Conservation (phyloP, 2,888 invertebrate species). For the Neoscelio sp. region DNA sequence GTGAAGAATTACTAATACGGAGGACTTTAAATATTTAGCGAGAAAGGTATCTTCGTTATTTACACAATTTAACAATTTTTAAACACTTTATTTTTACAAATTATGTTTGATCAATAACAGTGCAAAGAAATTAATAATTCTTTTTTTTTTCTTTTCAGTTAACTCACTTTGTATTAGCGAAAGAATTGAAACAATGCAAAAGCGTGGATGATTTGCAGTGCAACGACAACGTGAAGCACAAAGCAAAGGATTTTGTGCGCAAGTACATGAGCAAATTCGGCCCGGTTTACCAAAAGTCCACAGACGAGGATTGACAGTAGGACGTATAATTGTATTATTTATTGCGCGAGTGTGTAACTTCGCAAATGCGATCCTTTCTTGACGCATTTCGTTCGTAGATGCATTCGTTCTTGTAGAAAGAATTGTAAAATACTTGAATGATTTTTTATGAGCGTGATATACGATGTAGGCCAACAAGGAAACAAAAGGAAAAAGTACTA, state of each 20-base stretch:
- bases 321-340: slow-evolving; percentile 62
- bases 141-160: slow-evolving; percentile 87
- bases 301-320: slow-evolving; percentile 85
- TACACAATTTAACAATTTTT: slow-evolving; percentile 8
- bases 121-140: slow-evolving; percentile 6
- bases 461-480: slow-evolving; percentile 20
- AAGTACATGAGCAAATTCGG: slow-evolving; percentile 99
- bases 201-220: slow-evolving; percentile 93
- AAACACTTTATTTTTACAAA: no score
- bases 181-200: slow-evolving; percentile 96
- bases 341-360: slow-evolving; percentile 48
- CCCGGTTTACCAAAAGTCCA: slow-evolving; percentile 88
- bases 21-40: slow-evolving; percentile 97
- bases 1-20: slow-evolving; percentile 93
- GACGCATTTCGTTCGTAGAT: slow-evolving; percentile 18
- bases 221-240: slow-evolving; percentile 96
- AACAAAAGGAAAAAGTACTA: no score
- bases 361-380: neutral
- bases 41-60: slow-evolving; percentile 87
- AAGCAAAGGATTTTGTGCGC: slow-evolving; percentile 96
- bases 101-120: slow-evolving; percentile 15
- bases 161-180: slow-evolving; percentile 97
- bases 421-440: slow-evolving; percentile 54
- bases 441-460: slow-evolving; percentile 38
- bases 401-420: slow-evolving; percentile 52